Evolutionary conservation across 2,113 vertebrate species (phyloP).

Genomic region (Macrotis lagotis): DNA sequence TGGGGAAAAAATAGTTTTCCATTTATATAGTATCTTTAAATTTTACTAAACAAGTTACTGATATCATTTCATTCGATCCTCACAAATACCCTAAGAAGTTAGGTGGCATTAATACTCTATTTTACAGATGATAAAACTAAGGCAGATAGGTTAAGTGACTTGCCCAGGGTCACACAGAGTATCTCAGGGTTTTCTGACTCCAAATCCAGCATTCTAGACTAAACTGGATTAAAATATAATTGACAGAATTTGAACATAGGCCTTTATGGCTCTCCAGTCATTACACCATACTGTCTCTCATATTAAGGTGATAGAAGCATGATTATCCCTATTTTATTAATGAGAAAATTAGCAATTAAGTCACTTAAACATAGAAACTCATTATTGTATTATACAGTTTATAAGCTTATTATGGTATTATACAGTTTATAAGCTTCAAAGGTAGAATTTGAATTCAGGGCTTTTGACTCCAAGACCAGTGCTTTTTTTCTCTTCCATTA

Average conservation of each 20-base stretch:
- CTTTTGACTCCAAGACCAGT: neutral
- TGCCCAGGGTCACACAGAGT: neutral
- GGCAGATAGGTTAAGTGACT: neutral
- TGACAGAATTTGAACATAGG: neutral
- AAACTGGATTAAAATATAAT: neutral
- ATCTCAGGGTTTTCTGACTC: neutral
- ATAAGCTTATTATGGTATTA: neutral
- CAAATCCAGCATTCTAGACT: neutral
- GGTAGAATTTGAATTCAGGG: neutral
- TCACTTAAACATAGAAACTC: neutral
- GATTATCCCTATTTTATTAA: neutral
- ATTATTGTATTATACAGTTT: neutral
- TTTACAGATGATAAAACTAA: neutral
- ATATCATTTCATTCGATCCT: neutral
- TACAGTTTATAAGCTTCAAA: neutral
- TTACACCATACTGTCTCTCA: neutral
- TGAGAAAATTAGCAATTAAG: neutral
- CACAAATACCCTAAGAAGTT: neutral
- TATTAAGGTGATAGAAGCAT: neutral
- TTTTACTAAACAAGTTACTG: neutral
- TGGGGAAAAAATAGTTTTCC: neutral
- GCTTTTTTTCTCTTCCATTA: neutral
- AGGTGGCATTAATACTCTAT: neutral
- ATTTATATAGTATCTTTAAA: neutral
- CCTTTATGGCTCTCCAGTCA: neutral